phyloP scores from a whole-genome alignment of 1,140 invertebrate genomes.

The Drosophila watanabei region DNA sequence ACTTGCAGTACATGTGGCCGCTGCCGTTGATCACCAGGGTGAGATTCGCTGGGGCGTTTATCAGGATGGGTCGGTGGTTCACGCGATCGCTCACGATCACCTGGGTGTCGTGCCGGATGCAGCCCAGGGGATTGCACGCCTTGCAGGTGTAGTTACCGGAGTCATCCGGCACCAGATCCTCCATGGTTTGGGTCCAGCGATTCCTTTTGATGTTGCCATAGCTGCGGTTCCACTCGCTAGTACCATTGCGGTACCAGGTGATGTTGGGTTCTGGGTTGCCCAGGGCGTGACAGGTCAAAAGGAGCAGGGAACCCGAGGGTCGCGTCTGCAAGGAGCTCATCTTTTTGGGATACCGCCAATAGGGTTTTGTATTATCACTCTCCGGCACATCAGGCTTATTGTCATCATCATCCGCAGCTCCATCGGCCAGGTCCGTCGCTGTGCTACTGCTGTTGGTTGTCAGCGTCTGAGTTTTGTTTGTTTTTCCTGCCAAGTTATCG shows the following conservation, averaged over 20 bases:
- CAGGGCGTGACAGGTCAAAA: slow-evolving; percentile 88
- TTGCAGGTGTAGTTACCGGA: slow-evolving; percentile 94
- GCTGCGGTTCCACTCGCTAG: slow-evolving; percentile 88
- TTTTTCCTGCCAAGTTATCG: slow-evolving; percentile 58
- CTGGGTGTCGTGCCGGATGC: slow-evolving; percentile 91
- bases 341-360: slow-evolving; percentile 58
- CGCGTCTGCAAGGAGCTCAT: slow-evolving; percentile 86
- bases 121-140: slow-evolving; percentile 92
- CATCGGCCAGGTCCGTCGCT: slow-evolving; percentile 15
- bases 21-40: slow-evolving; percentile 68
- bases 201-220: slow-evolving; percentile 81
- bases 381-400: slow-evolving; percentile 13
- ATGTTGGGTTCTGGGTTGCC: slow-evolving; percentile 92
- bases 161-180: slow-evolving; percentile 92
- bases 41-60: slow-evolving; percentile 59
- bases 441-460: slow-evolving; percentile 10
- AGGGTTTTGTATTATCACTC: slow-evolving; percentile 36
- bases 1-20: slow-evolving; percentile 74
- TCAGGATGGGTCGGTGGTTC: slow-evolving; percentile 77
- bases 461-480: background rate
- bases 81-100: slow-evolving; percentile 77
- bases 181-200: slow-evolving; percentile 90
- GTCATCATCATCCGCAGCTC: slow-evolving; percentile 50
- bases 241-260: slow-evolving; percentile 92
- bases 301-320: slow-evolving; percentile 89